Evolutionary conservation across 2,797 vertebrate genomes (phyloP).

Genomic region (Anguilla marmorata): DNA sequence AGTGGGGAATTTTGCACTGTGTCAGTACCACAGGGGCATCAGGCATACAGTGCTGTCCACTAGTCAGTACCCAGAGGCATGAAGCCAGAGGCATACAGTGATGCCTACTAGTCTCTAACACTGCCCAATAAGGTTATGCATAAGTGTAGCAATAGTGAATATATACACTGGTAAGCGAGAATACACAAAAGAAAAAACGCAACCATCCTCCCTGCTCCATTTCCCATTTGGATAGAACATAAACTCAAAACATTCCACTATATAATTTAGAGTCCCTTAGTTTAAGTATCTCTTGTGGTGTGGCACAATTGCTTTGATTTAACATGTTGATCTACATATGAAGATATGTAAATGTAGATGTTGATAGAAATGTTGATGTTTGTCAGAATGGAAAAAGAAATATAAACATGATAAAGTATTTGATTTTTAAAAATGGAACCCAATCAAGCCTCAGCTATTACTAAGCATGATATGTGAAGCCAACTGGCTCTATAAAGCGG

Average conservation of each 20-base stretch:
- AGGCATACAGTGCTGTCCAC: too few relatives aligned
- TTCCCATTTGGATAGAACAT: not conserved
- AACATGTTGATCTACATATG: not conserved
- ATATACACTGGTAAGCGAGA: not conserved
- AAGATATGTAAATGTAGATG: too few relatives aligned
- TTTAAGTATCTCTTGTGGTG: not conserved
- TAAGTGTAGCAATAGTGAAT: not conserved
- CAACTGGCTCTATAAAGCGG: too few relatives aligned
- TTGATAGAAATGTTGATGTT: too few relatives aligned
- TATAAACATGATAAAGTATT: too few relatives aligned
- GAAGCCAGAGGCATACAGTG: too few relatives aligned
- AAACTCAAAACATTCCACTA: not conserved
- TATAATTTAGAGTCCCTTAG: not conserved
- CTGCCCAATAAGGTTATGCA: not conserved
- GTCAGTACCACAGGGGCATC: not conserved
- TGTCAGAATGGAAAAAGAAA: too few relatives aligned
- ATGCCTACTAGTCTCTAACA: not conserved
- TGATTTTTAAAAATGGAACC: too few relatives aligned
- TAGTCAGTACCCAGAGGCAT: too few relatives aligned
- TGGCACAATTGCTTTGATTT: not conserved
- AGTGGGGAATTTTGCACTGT: not conserved
- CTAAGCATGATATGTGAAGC: too few relatives aligned
- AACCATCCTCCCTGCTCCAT: not conserved
- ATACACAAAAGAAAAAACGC: not conserved
- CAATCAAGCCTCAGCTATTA: too few relatives aligned